These are phyloP conservation scores for Campaea margaritaria DNA, from an alignment of 2,888 invertebrate species.

Conservation along the genomic window DNA sequence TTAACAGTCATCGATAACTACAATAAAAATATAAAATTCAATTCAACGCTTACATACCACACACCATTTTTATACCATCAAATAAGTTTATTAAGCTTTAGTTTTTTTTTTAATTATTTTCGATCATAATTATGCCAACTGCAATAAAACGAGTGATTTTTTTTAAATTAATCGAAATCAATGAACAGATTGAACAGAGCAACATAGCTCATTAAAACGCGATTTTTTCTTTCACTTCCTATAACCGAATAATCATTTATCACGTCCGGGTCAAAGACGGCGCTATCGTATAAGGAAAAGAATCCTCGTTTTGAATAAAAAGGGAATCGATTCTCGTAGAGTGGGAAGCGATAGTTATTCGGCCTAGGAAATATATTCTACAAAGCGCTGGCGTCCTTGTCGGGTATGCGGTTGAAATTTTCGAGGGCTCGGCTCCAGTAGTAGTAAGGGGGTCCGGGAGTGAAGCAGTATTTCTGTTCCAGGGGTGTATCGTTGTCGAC, in stretches of 20 bases:
- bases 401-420: slow-evolving; percentile 90
- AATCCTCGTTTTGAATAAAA: background rate
- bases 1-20: too few relatives aligned
- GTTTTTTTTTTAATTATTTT: too few relatives aligned
- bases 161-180: background rate
- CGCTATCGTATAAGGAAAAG: background rate
- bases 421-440: slow-evolving; percentile 90
- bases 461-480: slow-evolving; percentile 92
- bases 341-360: too few relatives aligned
- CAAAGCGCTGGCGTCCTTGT: slow-evolving; percentile 86
- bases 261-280: background rate
- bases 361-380: slow-evolving; percentile 39
- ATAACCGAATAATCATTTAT: background rate
- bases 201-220: background rate
- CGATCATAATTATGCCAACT: too few relatives aligned
- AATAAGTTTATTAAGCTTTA: too few relatives aligned
- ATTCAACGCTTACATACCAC: too few relatives aligned
- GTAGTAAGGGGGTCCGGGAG: slow-evolving; percentile 92
- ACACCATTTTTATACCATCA: too few relatives aligned
- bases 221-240: background rate
- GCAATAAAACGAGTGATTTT: background rate
- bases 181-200: background rate
- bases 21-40: too few relatives aligned
- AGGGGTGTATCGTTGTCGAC: slow-evolving; percentile 91
- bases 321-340: slow-evolving; percentile 1